Evolutionary conservation across 2,888 invertebrate genomes (phyloP).

Genomic region (Tromatobia lineatoria): DNA sequence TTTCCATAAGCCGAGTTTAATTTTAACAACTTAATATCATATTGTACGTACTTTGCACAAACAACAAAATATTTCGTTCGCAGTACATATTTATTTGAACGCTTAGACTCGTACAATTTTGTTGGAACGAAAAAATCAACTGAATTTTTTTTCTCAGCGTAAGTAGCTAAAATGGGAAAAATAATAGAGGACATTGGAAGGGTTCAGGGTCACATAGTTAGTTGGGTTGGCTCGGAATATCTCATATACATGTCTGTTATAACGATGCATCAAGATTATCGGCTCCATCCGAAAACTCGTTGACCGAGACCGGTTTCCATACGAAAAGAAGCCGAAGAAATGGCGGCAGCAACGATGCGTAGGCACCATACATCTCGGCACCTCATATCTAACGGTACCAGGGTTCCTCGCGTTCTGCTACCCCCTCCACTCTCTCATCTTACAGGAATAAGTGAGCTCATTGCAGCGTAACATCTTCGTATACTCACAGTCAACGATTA

Average conservation of each 20-base stretch:
- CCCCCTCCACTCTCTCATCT: conserved; percentile 26
- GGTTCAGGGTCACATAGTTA: conserved; percentile 22
- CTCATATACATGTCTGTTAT: conserved; percentile 18
- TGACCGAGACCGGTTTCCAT: conserved; percentile 54
- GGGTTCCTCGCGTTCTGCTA: conserved; percentile 46
- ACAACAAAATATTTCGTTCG: too few species aligned
- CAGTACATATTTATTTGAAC: too few species aligned
- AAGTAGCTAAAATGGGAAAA: too few species aligned
- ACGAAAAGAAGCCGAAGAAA: conserved; percentile 29
- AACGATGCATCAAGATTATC: conserved; percentile 37
- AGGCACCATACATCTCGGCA: conserved; percentile 41
- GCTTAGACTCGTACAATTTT: too few species aligned
- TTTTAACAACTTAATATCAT: too few species aligned
- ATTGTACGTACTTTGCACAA: too few species aligned
- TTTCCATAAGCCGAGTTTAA: too few species aligned
- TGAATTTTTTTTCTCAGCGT: too few species aligned
- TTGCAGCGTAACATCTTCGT: conserved; percentile 17
- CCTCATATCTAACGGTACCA: conserved; percentile 60
- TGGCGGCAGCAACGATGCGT: conserved; percentile 12
- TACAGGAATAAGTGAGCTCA: conserved; percentile 4
- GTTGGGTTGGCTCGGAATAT: background rate
- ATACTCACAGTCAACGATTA: conserved; percentile 1
- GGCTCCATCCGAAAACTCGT: conserved; percentile 43
- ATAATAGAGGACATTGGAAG: background rate
- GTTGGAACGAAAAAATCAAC: too few species aligned